Conservation (phyloP, 2,113 vertebrate genomes). For the Tricholaema leucomelas region DNA sequence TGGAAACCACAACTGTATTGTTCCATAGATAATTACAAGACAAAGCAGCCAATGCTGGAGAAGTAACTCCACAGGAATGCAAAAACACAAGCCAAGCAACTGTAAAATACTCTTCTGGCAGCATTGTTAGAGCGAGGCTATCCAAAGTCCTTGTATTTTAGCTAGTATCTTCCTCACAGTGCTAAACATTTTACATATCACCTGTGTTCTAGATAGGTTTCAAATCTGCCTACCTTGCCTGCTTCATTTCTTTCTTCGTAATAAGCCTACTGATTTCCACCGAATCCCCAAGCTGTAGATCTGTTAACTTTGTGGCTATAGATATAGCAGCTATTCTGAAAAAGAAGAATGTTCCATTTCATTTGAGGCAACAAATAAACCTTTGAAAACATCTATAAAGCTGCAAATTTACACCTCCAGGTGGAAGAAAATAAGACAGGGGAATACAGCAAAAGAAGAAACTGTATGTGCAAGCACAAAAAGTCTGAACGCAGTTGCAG, state of each 20-base stretch:
- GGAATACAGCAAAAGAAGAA: not conserved
- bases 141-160: not conserved
- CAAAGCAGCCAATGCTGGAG: not conserved
- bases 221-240: slow-evolving; percentile 82
- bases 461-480: not conserved
- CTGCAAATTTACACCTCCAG: not conserved
- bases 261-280: slow-evolving; percentile 93
- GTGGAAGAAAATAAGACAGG: not conserved
- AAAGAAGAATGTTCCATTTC: not conserved
- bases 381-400: not conserved
- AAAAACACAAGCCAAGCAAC: not conserved
- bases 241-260: slow-evolving; percentile 93
- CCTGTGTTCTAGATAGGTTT: not conserved
- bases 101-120: not conserved
- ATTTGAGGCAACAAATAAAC: not conserved
- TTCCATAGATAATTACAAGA: not conserved
- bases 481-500: not conserved
- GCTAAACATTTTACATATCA: not conserved
- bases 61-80: not conserved
- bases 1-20: not conserved
- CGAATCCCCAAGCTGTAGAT: slow-evolving; percentile 93
- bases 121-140: not conserved
- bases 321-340: slow-evolving; percentile 93
- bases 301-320: slow-evolving; percentile 93
- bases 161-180: not conserved